These are phyloP conservation scores for Limosa lapponica DNA, from an alignment of 2,797 vertebrate genomes.

Conservation along the genomic window DNA sequence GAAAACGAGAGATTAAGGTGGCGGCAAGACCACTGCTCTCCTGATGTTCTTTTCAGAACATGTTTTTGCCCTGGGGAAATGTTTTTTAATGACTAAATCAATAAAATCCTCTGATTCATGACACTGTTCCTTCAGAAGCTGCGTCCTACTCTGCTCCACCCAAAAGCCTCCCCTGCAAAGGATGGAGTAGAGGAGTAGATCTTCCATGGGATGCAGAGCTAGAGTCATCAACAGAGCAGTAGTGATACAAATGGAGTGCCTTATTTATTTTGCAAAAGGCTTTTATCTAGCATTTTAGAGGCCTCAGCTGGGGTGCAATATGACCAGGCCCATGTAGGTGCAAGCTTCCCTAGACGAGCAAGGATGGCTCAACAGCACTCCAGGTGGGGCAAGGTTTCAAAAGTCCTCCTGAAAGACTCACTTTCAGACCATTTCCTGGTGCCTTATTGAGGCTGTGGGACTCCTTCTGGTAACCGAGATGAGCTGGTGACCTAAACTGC, in stretches of 20 bases:
- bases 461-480: not conserved
- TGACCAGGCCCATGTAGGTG: not conserved
- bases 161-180: not conserved
- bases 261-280: not conserved
- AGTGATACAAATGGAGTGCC: not conserved
- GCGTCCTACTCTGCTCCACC: not conserved
- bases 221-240: fast-evolving
- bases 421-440: not conserved
- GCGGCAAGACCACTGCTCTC: not conserved
- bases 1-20: not conserved
- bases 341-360: not conserved
- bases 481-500: not conserved
- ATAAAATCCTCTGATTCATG: not conserved
- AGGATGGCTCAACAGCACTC: not conserved
- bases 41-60: not conserved
- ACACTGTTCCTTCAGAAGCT: not conserved
- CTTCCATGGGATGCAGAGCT: not conserved
- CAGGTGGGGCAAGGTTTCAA: not conserved
- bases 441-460: not conserved
- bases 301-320: not conserved
- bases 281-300: not conserved
- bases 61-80: not conserved
- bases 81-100: not conserved
- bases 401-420: not conserved
- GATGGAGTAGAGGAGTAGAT: not conserved